Evolutionary conservation across 2,113 vertebrate genomes (phyloP).

Genomic region (Pteruthius melanotis): DNA sequence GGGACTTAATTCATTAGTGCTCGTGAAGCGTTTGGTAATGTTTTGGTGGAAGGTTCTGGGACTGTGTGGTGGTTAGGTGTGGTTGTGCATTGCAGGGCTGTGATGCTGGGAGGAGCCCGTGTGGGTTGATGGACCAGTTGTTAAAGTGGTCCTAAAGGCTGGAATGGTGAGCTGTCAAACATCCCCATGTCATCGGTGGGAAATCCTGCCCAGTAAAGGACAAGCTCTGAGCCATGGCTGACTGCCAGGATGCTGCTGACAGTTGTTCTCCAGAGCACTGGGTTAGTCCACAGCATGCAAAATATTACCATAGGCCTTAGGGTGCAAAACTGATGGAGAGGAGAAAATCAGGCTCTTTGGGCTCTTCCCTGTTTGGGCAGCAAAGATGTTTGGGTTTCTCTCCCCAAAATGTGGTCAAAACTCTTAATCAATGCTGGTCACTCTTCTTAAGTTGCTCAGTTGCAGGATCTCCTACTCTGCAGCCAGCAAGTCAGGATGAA

Average conservation of each 20-base stretch:
- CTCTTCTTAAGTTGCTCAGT: neutral
- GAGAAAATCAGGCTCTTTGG: neutral
- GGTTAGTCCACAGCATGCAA: neutral
- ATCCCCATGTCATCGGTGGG: neutral
- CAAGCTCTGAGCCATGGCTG: neutral
- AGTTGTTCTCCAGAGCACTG: neutral
- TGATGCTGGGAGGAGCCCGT: neutral
- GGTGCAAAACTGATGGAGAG: neutral
- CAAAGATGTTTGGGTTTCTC: neutral
- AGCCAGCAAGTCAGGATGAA: neutral
- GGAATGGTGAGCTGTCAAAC: neutral
- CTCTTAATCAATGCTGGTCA: neutral
- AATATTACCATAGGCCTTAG: fast-evolving
- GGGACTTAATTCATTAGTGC: neutral
- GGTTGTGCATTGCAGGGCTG: neutral
- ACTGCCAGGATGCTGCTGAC: neutral
- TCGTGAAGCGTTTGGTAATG: neutral
- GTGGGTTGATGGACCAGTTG: neutral
- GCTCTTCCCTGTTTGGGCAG: neutral
- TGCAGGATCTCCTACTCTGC: neutral
- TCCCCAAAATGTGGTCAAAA: neutral
- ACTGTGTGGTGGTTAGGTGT: neutral
- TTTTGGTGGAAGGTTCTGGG: neutral
- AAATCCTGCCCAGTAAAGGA: neutral
- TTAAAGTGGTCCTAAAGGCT: neutral